Evolutionary conservation across 2,113 vertebrate genomes (phyloP).

Genomic region (Lanius ludovicianus): DNA sequence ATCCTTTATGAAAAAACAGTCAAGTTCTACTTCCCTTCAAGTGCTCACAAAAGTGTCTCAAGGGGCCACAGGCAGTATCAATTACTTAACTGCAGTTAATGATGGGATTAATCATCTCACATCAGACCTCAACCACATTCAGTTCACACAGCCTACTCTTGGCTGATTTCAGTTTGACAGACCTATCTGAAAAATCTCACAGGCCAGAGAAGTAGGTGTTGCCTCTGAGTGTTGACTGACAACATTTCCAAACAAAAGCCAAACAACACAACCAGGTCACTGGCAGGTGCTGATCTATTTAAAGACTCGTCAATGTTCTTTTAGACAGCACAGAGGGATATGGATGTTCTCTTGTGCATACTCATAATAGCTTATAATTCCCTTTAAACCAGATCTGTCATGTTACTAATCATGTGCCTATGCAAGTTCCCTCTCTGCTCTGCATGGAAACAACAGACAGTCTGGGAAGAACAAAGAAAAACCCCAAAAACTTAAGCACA

Average conservation of each 20-base stretch:
- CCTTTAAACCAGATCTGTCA: not conserved
- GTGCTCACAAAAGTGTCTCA: not conserved
- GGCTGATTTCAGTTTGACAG: not conserved
- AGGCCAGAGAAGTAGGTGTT: not conserved
- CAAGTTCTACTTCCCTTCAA: not conserved
- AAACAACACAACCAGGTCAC: not conserved
- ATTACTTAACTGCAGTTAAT: not conserved
- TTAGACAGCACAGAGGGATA: not conserved
- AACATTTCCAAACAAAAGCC: not conserved
- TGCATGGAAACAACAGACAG: not conserved
- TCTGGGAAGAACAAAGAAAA: not conserved
- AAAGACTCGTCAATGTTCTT: not conserved
- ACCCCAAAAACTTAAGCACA: not conserved
- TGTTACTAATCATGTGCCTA: not conserved
- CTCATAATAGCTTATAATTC: not conserved
- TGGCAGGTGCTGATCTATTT: not conserved
- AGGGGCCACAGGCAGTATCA: not conserved
- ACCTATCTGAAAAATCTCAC: not conserved
- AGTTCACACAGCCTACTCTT: not conserved
- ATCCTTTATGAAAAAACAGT: not conserved
- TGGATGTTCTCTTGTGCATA: not conserved
- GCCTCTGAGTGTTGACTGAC: not conserved
- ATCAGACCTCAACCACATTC: not conserved
- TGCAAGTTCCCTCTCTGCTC: not conserved
- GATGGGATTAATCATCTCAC: not conserved